Evolutionary conservation across 2,797 vertebrate species (phyloP).

Genomic region (Melopsittacus undulatus): DNA sequence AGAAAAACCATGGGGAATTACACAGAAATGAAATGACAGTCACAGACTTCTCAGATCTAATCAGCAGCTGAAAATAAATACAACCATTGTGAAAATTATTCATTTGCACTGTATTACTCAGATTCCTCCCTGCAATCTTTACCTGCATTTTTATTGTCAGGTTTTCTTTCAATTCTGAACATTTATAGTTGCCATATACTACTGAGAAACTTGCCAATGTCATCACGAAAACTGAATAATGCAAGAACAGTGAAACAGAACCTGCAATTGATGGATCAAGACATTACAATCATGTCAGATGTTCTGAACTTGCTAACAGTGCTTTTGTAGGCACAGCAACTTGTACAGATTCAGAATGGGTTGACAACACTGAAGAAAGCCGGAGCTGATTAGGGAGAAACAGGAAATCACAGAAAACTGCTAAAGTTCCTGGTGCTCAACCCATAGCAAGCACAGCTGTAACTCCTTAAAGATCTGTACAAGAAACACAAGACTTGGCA

Average conservation of each 20-base stretch:
- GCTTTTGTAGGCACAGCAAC: neutral
- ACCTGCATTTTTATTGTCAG: neutral
- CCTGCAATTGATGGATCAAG: neutral
- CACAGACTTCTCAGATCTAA: neutral
- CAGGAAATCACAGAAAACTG: neutral
- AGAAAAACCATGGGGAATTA: neutral
- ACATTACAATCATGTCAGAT: neutral
- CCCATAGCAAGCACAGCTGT: neutral
- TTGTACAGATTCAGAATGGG: neutral
- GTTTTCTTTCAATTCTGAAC: neutral
- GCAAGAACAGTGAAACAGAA: neutral
- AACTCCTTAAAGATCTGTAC: neutral
- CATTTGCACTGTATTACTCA: neutral
- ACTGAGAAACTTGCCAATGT: neutral
- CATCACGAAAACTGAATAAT: neutral
- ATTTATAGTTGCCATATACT: neutral
- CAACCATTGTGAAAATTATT: neutral
- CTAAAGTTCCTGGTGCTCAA: neutral
- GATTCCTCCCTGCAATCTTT: neutral
- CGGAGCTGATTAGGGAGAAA: neutral
- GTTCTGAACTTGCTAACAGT: neutral
- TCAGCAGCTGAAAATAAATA: conserved; percentile 17
- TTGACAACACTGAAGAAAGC: neutral
- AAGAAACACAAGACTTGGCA: neutral
- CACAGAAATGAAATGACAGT: neutral